Evolutionary conservation across 35 echinoderm and acorn worm genomes (phyloP).

Genomic region (Strongylocentrotus purpuratus): DNA sequence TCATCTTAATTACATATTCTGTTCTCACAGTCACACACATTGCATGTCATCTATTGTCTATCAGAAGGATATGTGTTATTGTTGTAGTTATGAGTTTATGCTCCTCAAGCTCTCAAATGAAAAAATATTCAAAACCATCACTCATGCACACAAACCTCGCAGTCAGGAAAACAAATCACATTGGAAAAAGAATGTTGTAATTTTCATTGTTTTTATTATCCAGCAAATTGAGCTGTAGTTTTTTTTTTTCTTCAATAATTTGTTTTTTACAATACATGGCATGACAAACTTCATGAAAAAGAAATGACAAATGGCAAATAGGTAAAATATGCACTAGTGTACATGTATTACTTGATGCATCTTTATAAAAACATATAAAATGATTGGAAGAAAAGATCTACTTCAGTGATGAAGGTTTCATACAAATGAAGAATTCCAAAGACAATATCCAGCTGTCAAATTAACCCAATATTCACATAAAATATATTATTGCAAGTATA

Average conservation of each 20-base stretch:
- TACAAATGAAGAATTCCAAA: constrained; percentile 17
- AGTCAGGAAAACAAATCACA: not conserved
- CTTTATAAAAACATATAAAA: not conserved
- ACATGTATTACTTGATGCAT: constrained; percentile 30
- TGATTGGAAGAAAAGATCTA: constrained; percentile 38
- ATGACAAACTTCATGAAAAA: constrained; percentile 30
- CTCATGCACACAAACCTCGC: not conserved
- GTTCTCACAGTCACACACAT: no score
- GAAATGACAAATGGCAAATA: constrained; percentile 31
- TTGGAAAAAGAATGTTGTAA: not conserved
- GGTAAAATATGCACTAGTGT: not conserved
- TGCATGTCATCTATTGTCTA: no score
- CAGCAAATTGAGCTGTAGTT: constrained; percentile 36
- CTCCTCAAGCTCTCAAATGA: not conserved
- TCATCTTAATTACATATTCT: no score
- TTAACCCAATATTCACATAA: not conserved
- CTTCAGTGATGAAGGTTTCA: not conserved
- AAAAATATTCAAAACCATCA: not conserved
- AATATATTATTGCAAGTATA: not conserved
- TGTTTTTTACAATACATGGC: constrained; percentile 40
- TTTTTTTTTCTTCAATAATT: not conserved
- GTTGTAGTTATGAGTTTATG: no score
- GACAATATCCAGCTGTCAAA: not conserved
- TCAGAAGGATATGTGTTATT: no score
- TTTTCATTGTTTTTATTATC: constrained; percentile 31